A percentile compares a stretch with the other conserved stretches of the same genome.
phyloP scores from a whole-genome alignment of 2,113 vertebrate species.

The Cacatua alba region DNA sequence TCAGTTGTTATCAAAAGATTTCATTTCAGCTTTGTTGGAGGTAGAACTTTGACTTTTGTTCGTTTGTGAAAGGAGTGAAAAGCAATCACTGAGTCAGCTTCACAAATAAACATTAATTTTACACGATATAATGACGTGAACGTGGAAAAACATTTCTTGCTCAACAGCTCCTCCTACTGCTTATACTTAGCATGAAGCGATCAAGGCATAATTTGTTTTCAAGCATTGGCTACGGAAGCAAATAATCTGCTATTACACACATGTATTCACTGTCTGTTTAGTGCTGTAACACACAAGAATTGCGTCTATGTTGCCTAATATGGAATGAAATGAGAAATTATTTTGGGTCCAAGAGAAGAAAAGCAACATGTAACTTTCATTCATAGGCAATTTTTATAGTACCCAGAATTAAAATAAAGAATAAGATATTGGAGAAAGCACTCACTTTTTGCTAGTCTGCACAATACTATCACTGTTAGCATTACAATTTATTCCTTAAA shows the following conservation, averaged over 20 bases:
- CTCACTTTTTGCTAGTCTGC: background rate
- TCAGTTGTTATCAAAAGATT: background rate
- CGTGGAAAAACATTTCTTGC: background rate
- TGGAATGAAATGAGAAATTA: background rate
- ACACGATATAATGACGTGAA: accelerated
- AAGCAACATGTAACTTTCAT: background rate
- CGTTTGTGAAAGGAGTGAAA: background rate
- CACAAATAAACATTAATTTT: background rate
- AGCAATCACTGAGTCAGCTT: background rate
- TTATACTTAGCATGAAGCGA: accelerated
- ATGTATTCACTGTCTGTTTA: accelerated
- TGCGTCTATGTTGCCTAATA: background rate
- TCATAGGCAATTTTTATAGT: background rate
- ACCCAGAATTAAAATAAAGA: background rate
- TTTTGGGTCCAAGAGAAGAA: background rate
- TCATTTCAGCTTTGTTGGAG: accelerated
- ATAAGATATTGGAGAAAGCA: background rate
- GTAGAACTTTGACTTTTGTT: background rate
- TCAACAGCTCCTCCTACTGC: slow-evolving; percentile 60
- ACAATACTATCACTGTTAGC: background rate
- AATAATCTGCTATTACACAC: background rate
- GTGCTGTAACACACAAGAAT: accelerated
- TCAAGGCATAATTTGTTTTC: accelerated
- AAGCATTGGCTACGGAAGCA: background rate
- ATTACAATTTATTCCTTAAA: background rate